Base-by-base conservation (phyloP, 2,113 vertebrate genomes). In the Enhydra lutris region DNA sequence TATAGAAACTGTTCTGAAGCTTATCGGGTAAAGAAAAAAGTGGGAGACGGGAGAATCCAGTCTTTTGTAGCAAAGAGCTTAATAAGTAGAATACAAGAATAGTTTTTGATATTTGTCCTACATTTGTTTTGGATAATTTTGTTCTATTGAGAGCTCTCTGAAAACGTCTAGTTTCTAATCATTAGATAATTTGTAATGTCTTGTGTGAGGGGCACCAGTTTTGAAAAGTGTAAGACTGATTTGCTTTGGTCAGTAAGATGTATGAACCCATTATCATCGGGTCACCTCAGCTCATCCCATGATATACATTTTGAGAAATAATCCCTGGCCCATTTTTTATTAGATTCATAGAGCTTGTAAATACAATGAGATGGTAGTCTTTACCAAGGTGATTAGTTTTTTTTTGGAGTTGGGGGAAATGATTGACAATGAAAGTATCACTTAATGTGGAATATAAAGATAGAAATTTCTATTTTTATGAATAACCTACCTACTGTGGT, bases 11-110 rank as follows among this genome's bases (percentile, higher is more conserved):
- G 65, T 89, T 98, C 93, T 91, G 97, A 97, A 91, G 97, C 97
- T 98, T 98, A 95, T 97, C 95, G 57, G 97, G 97, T 82, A 97
- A 94, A 97, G 95, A 79, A 94, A 98, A 74, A 97, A 95, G 95
- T 57, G 88, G 97, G 87, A 94, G 57, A 52, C 67, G 63, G 50
- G 18, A 52, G 50, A 95, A 89, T 57, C 55, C 15, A 76, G 73
- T 12, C 87, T 89, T 97, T 91, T 95, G 76, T 63, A 69, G 36
- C 94, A 97, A 97, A 97, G n/a, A 81, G 84, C 34, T 91, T 76
- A 42, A 89, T 93, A 95, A 94, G 65, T 88, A 96, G 94, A 55
- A 52, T 47, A 73, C 55, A 95, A 97, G 92, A 71, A 63, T 0
- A 0, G 85, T 86, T 96, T 97, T 91, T 96, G 76, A 71, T 91